phyloP scores from a whole-genome alignment of 2,113 vertebrate genomes.

The Pristiophorus japonicus region DNA sequence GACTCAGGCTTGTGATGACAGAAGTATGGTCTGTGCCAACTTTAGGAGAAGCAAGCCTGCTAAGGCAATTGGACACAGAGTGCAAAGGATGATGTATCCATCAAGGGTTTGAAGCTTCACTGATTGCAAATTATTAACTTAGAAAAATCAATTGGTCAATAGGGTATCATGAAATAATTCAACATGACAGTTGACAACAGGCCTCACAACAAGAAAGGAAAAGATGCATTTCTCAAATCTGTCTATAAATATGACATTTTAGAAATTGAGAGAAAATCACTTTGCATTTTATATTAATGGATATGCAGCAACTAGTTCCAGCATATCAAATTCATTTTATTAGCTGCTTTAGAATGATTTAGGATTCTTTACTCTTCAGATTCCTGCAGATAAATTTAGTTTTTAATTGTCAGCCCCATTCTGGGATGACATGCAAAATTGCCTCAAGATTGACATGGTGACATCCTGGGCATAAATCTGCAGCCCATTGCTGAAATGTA shows the following conservation, averaged over 20 bases:
- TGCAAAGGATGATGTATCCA: neutral
- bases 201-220: neutral
- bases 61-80: neutral
- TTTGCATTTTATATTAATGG: neutral
- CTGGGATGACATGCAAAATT: neutral
- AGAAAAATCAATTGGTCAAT: slow-evolving; percentile 11
- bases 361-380: neutral
- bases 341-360: neutral
- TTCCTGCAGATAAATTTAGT: neutral
- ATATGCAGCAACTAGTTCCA: neutral
- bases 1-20: neutral
- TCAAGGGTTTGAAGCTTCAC: neutral
- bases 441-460: slow-evolving; percentile 7
- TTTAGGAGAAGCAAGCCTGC: neutral
- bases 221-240: slow-evolving; percentile 4
- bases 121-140: neutral
- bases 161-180: slow-evolving; percentile 4
- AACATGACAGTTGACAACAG: neutral
- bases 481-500: neutral
- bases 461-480: neutral
- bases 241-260: slow-evolving; percentile 13
- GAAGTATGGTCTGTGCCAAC: neutral
- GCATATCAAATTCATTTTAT: slow-evolving; percentile 1
- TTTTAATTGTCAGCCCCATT: neutral
- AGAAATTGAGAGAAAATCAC: neutral